Evolutionary conservation across 2,113 vertebrate species (phyloP).

Genomic region (Pipra filicauda): DNA sequence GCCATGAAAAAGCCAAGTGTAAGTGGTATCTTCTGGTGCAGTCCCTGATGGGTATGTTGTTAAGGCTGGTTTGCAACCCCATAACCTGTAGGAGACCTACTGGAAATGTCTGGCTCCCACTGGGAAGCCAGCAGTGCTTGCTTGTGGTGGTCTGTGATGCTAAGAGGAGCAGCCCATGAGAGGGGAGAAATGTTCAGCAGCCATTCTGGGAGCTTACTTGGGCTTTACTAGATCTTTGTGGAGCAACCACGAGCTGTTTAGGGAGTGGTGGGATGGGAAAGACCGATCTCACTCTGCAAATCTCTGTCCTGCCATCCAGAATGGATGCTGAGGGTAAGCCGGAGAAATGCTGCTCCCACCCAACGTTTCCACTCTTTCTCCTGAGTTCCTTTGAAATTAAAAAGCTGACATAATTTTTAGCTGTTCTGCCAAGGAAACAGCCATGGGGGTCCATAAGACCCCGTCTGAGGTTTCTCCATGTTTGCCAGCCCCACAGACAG

Average conservation of each 20-base stretch:
- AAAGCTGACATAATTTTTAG: background rate
- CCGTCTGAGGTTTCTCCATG: accelerated
- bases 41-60: background rate
- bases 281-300: accelerated
- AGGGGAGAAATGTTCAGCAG: background rate
- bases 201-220: accelerated
- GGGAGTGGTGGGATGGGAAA: background rate
- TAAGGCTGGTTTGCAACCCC: background rate
- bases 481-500: background rate
- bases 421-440: background rate
- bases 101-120: background rate
- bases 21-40: background rate
- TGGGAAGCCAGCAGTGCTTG: background rate
- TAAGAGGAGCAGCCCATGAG: background rate
- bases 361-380: background rate
- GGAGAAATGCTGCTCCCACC: background rate
- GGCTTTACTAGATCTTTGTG: background rate
- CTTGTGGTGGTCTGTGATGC: background rate
- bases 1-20: background rate
- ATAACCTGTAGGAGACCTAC: accelerated
- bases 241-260: background rate
- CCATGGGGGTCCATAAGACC: background rate
- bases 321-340: background rate
- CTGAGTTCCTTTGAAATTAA: background rate
- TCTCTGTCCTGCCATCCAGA: background rate